Evolutionary conservation across 2,888 invertebrate genomes (phyloP), one percentile per base, ranked within the genome.

Genomic region (Electrophaes corylata): DNA sequence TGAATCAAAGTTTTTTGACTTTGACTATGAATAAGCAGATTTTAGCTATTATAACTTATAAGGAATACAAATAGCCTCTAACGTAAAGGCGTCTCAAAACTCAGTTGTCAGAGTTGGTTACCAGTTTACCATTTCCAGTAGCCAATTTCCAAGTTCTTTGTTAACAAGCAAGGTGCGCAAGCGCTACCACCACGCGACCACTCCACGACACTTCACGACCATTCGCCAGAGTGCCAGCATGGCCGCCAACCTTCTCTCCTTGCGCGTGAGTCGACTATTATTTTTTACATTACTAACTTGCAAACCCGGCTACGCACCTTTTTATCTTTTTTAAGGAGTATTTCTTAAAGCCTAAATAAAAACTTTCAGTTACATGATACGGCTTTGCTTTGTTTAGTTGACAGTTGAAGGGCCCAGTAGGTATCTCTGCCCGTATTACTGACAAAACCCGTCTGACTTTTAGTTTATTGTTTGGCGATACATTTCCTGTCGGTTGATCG

Each of bases 141-240:
- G 18, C 44, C 51, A 16, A 16, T 10, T 37, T 16, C 35, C 37
- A 62, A 69, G 69, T 70, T 81, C 78, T 64, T 65, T 73, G 82
- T 70, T 51, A 63, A 67, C 69, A 67, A 67, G 71, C 71, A 71
- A 73, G 73, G 74, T 76, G 84, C 83, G 83, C 82, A 69, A 66
- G 83, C 86, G 86, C 85, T 78, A 67, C 84, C 78, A 69, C 72
- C 75, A 70, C 74, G 65, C 73, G 75, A 62, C 73, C 68, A 75
- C 76, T 33, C 41, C 60, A 76, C 76, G 67, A 83, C 86, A 86
- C 84, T 88, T 82, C 61, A 76, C 76, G 66, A 83, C 79, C 84
- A 83, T 74, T 84, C 89, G 86, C 81, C 85, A 83, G 67, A 71
- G 77, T 74, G 85, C 79, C 87, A 86, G 82, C 87, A 88, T 87